Conservation (phyloP, 2,888 invertebrate species). For the Baronia brevicornis region DNA sequence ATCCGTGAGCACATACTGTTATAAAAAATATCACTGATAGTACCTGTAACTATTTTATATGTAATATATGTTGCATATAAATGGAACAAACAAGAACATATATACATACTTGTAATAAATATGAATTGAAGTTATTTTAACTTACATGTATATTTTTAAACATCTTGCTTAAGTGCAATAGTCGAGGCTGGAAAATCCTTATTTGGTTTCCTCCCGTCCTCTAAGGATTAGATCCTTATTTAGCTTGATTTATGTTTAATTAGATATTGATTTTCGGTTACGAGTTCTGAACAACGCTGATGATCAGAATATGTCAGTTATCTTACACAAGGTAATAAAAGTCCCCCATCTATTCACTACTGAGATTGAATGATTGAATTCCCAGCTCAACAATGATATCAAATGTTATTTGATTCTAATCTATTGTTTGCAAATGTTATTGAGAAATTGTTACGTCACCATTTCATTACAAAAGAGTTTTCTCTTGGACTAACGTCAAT, state of each 20-base stretch:
- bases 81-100: not conserved
- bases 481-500: conserved; percentile 8
- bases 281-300: not conserved
- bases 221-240: too few relatives aligned
- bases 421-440: conserved; percentile 30
- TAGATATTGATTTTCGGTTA: not conserved
- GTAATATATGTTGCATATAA: not conserved
- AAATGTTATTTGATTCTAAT: conserved; percentile 25
- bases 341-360: not conserved
- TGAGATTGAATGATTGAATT: conserved; percentile 1
- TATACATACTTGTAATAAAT: not conserved
- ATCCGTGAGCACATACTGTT: not conserved
- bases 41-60: conserved; percentile 9
- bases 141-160: conserved; percentile 1
- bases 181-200: too few relatives aligned
- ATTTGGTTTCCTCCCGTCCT: too few relatives aligned
- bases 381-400: conserved; percentile 3
- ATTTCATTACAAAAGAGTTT: conserved; percentile 15
- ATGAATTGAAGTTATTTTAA: too few relatives aligned
- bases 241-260: not conserved
- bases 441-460: conserved; percentile 24
- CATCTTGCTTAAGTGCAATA: too few relatives aligned
- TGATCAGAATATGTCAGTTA: too few relatives aligned
- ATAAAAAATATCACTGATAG: not conserved
- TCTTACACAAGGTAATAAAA: conserved; percentile 2